Base-by-base conservation (phyloP, 2,888 invertebrate species). In the Pomacea canaliculata region DNA sequence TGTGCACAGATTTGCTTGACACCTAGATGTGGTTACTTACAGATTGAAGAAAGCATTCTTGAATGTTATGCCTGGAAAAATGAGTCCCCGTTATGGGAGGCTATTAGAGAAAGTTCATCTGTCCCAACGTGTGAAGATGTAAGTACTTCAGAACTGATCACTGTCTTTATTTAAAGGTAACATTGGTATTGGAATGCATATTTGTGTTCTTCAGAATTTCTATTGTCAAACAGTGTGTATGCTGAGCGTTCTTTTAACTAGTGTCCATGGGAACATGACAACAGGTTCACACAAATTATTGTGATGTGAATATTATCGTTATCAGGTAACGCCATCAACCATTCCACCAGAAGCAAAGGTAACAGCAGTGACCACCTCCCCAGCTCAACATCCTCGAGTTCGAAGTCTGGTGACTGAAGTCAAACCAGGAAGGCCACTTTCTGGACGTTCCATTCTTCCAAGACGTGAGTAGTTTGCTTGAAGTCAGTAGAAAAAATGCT, bases 21-120 rank as follows among this genome's bases (percentile, higher is more conserved):
- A 13, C 51, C 8, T 51, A 56, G 51, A 56, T 5, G 8, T 56
- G 51, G 51, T 56, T 56, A 4, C 18, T 72, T 67, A 60, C 89
- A 96, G 94, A 95, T 98, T 73, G 99, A 99, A 91, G 99, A 99
- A 91, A 94, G 95, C 86, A 96, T 98, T 75, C 92, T 99, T 75
- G 99, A 99, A 88, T 95, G 95, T 12, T 90, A 96, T 80, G 96
- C 96, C 5, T 99, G 99, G 99, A 93, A 94, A 79, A 93, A 93
- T 18, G 94, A 94, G 77, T 98, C 98, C 85, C 95, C 96, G 0
- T 89, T 99, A 56, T 99, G 99, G 99, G 93, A 93, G n/a, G 94
- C 94, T 51, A 94, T 97, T 70, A 91, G 91, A 66, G 92, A 92
- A 48, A 92, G 92, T 4, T 92, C 92, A 3, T 92, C 92, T n/a